These are phyloP conservation scores for Steinernema feltiae DNA, from an alignment of 1,140 invertebrate genomes.

Conservation along the genomic window DNA sequence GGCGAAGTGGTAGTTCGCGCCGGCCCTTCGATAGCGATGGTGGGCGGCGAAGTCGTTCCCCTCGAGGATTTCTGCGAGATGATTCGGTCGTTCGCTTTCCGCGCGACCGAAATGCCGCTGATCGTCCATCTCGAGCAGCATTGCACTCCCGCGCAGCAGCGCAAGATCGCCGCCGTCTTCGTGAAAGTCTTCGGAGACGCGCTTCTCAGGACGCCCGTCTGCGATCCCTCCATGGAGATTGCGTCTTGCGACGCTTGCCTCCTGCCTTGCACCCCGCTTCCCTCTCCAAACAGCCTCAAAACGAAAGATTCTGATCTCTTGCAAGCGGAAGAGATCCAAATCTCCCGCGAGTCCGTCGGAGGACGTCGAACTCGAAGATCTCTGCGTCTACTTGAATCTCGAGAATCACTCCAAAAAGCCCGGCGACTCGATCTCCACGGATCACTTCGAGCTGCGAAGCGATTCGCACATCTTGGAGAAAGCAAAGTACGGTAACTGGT, in stretches of 20 bases:
- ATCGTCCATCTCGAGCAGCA: not conserved
- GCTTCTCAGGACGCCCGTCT: not conserved
- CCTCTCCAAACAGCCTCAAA: not conserved
- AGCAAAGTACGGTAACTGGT: not conserved
- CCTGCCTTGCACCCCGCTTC: not conserved
- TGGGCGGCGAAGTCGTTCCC: not conserved
- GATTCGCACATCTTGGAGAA: not conserved
- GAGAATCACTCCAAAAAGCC: not conserved
- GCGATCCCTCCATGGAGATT: not conserved
- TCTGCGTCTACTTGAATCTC: not conserved
- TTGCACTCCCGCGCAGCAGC: not conserved
- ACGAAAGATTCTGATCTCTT: not conserved
- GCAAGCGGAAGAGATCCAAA: not conserved
- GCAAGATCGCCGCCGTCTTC: not conserved
- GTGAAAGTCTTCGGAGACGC: not conserved
- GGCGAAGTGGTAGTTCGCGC: not conserved
- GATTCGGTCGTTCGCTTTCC: not conserved
- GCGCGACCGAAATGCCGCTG: not conserved
- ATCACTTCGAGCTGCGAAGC: not conserved
- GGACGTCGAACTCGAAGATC: not conserved
- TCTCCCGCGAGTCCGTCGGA: not conserved
- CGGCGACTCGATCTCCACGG: not conserved
- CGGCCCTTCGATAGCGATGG: not conserved
- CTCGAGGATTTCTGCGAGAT: not conserved
- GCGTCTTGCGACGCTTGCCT: not conserved